These are phyloP conservation scores for Pangasianodon gigas DNA, from an alignment of 2,113 vertebrate genomes.

Conservation along the genomic window DNA sequence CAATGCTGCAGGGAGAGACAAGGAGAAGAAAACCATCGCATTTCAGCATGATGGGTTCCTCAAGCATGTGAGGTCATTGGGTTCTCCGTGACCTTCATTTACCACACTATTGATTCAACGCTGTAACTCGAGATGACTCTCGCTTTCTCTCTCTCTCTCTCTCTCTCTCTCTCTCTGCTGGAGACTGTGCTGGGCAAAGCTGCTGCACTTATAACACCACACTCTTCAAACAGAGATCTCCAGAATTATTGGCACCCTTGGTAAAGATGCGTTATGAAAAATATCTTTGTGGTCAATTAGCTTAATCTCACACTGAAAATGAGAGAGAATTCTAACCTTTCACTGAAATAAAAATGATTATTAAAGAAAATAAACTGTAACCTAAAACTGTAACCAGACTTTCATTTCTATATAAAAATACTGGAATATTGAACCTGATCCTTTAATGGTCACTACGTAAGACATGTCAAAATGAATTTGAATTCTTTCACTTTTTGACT, in stretches of 20 bases:
- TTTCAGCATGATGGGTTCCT: neutral
- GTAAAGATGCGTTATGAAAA: neutral
- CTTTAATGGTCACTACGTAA: neutral
- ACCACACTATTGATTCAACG: conserved; percentile 18
- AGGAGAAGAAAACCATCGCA: neutral
- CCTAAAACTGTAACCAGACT: neutral
- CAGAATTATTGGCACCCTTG: neutral
- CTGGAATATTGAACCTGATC: neutral
- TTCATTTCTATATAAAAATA: neutral
- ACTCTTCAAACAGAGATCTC: neutral
- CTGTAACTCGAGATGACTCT: conserved; percentile 17
- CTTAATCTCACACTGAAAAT: neutral
- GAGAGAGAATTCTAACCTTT: neutral
- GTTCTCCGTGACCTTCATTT: conserved; percentile 6
- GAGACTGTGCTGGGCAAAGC: neutral
- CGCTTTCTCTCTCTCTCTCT: neutral
- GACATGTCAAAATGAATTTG: neutral
- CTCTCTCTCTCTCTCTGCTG: neutral
- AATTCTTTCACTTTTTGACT: neutral
- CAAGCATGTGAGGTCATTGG: neutral
- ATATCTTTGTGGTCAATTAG: neutral
- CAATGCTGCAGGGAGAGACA: conserved; percentile 82
- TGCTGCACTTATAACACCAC: neutral
- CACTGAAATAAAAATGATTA: neutral
- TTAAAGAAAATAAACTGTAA: neutral